Percentiles rank a stretch among this genome's conserved stretches.
These are phyloP conservation scores for Naso thynnoides DNA, from an alignment of 2,797 vertebrate genomes.

Conservation along the genomic window DNA sequence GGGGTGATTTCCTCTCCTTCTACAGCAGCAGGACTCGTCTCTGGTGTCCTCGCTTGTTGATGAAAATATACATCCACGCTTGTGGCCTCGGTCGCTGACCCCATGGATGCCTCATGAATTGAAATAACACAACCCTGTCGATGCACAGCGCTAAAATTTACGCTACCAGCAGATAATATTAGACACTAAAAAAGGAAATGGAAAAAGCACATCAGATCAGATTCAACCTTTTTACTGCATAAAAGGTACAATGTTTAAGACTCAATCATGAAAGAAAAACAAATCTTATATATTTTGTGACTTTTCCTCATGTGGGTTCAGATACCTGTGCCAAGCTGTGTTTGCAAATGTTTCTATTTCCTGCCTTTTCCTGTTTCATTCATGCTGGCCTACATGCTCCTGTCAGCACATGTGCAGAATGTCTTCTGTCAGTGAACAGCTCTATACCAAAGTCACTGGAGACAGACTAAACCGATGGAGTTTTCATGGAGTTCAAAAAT, in stretches of 20 bases:
- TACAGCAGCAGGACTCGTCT: slow-evolving; percentile 40
- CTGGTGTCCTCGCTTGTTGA: slow-evolving; percentile 26
- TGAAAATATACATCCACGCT: slow-evolving; percentile 48
- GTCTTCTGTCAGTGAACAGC: slow-evolving; percentile 1
- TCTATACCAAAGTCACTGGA: neutral
- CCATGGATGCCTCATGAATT: slow-evolving; percentile 29
- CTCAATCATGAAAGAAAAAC: slow-evolving; percentile 37
- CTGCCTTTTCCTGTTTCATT: slow-evolving; percentile 10
- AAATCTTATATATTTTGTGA: slow-evolving; percentile 20
- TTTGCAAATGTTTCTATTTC: slow-evolving; percentile 26
- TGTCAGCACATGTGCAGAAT: slow-evolving; percentile 9
- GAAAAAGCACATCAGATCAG: slow-evolving; percentile 14
- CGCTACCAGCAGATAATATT: slow-evolving; percentile 24
- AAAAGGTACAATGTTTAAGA: slow-evolving; percentile 40
- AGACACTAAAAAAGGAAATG: slow-evolving; percentile 15
- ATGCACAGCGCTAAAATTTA: slow-evolving; percentile 13
- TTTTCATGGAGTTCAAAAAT: neutral
- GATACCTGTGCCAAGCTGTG: slow-evolving; percentile 20
- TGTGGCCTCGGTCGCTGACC: slow-evolving; percentile 34
- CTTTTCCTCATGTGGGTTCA: slow-evolving; percentile 10
- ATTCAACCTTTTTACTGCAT: slow-evolving; percentile 21
- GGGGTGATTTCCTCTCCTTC: slow-evolving; percentile 54
- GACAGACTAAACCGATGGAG: neutral
- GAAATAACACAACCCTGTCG: slow-evolving; percentile 43
- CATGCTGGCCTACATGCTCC: neutral